Conservation (phyloP, 2,888 invertebrate genomes). For the Syrphus vitripennis region DNA sequence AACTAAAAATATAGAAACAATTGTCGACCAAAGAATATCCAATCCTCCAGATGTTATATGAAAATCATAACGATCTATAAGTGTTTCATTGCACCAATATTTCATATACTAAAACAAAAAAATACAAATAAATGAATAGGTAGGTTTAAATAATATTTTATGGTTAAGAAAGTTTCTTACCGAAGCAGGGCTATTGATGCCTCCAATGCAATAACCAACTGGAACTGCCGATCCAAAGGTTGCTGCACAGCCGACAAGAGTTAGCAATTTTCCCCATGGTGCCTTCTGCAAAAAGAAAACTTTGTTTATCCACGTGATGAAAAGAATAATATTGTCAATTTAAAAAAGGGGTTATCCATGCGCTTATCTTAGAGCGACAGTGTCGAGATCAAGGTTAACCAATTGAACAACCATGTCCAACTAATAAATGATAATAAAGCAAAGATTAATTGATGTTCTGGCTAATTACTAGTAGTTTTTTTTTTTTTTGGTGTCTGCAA, state of each 20-base stretch:
- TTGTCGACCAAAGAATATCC: constrained; percentile 88
- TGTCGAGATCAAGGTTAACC: constrained; percentile 38
- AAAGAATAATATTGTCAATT: no score
- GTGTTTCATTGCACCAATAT: constrained; percentile 88
- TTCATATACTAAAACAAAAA: constrained; percentile 83
- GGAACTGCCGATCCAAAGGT: constrained; percentile 90
- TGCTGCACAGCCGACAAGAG: constrained; percentile 87
- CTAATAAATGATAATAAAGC: constrained; percentile 21
- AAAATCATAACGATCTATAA: constrained; percentile 84
- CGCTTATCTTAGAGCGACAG: not conserved
- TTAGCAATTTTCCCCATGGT: constrained; percentile 81
- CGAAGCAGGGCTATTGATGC: constrained; percentile 90
- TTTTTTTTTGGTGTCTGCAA: not conserved
- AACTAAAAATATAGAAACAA: constrained; percentile 94
- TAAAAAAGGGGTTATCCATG: not conserved
- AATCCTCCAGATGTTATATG: constrained; percentile 82
- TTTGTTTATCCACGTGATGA: no score
- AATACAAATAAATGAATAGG: not conserved
- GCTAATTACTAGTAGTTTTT: not conserved
- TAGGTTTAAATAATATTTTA: not conserved
- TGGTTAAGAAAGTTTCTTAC: constrained; percentile 81
- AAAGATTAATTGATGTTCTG: not conserved
- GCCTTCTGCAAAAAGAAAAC: constrained; percentile 73
- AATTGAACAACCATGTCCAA: constrained; percentile 41
- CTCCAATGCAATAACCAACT: constrained; percentile 93